These are phyloP conservation scores for Periphyllus acericola DNA, from an alignment of 2,888 invertebrate genomes.

Conservation along the genomic window DNA sequence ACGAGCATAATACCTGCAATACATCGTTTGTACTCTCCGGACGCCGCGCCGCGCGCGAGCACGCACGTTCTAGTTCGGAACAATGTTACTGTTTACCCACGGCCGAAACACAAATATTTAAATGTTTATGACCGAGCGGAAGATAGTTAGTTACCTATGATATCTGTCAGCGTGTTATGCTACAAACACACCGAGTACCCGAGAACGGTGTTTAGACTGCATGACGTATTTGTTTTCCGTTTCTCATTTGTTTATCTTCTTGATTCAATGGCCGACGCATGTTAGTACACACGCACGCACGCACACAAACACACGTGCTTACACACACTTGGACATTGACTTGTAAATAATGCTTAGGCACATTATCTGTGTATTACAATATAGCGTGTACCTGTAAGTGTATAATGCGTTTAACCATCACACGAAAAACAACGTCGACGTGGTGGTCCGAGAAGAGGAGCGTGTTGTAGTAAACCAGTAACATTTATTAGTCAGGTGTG, in stretches of 20 bases:
- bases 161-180: neutral
- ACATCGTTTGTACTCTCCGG: neutral
- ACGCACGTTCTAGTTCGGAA: neutral
- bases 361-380: neutral
- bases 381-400: neutral
- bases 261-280: neutral
- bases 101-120: neutral
- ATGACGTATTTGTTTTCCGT: conserved; percentile 1
- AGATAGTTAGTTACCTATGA: neutral
- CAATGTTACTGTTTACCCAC: neutral
- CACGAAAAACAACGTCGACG: neutral
- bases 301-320: no score
- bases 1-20: no score
- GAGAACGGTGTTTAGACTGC: neutral
- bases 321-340: neutral
- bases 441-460: neutral
- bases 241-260: conserved; percentile 4
- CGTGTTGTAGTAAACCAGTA: no score
- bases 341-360: conserved; percentile 22
- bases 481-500: no score
- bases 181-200: neutral
- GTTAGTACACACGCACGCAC: no score
- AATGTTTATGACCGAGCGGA: neutral
- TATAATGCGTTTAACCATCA: neutral
- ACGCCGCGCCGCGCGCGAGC: no score